Evolutionary conservation across 2,113 vertebrate species (phyloP), one percentile per base, ranked within the genome.

Genomic region (Globicephala melas): DNA sequence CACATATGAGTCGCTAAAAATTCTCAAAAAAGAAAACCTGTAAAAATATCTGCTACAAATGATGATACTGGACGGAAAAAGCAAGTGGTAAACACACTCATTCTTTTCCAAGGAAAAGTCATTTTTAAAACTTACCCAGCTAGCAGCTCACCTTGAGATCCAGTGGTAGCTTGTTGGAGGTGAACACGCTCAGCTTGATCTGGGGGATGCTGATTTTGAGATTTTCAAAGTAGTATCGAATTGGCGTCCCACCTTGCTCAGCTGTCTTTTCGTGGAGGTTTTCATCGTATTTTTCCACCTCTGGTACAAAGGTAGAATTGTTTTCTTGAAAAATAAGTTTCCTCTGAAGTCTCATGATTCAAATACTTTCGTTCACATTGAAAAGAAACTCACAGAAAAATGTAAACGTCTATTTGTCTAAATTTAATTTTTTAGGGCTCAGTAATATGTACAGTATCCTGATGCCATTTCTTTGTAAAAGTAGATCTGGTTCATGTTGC

Each of bases 161-260:
- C 89, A 99, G 95, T 1, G 99, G 99, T 2, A 99, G 98, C 96
- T 99, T 99, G 98, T 98, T 99, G 65, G 99, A 99, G n/a, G 99
- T 99, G 97, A 99, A 99, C 94, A 99, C 99, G 1, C 99, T 99
- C 96, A 99, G 96, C 96, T 99, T 99, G 97, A 99, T 99, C 97
- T 99, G 99, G 8, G 99, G 99, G 4, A 99, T 96, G n/a, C 99
- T 99, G 93, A 99, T 99, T 98, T 99, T 99, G 95, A 99, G 98
- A 95, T 99, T 99, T 98, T 99, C 99, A 98, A 99, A 99, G 97
- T 99, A 99, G 98, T 99, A 99, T 2, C 99, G 99, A 82, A 99
- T 99, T 3, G 98, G 99, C 11, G 98, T 98, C 68, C 99, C 99
- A 0, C 98, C 90, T 28, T 99, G 99, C 86, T 99, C 99, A 0